These are phyloP conservation scores for Ceratina calcarata DNA, from an alignment of 1,140 invertebrate species.

Conservation along the genomic window DNA sequence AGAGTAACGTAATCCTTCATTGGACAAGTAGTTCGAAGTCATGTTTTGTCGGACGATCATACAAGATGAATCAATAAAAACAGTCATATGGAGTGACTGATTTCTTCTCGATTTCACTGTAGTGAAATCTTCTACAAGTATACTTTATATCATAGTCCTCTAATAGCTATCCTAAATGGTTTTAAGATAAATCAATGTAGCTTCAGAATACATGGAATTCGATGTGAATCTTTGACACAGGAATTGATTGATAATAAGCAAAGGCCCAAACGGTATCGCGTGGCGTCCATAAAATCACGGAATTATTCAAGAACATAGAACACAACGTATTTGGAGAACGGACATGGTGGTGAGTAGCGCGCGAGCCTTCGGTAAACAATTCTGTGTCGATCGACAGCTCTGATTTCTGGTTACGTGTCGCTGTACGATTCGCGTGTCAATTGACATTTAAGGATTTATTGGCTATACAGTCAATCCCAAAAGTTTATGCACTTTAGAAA, in stretches of 20 bases:
- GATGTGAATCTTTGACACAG: conserved; percentile 11
- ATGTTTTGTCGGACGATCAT: background rate
- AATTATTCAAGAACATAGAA: conserved; percentile 24
- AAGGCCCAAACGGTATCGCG: conserved; percentile 31
- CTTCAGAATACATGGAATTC: background rate
- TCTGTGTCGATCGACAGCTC: conserved; percentile 29
- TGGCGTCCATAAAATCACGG: conserved; percentile 18
- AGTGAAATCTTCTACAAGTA: no score
- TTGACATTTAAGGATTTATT: no score
- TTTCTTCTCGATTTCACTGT: no score
- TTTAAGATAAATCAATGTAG: no score
- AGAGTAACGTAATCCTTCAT: background rate
- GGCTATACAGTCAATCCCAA: no score
- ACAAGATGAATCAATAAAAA: no score
- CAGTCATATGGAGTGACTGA: no score
- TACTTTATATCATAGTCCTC: no score
- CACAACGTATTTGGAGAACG: conserved; percentile 49
- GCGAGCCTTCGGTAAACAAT: conserved; percentile 55
- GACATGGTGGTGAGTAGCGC: conserved; percentile 18
- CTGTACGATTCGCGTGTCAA: conserved; percentile 18
- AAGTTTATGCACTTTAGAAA: no score
- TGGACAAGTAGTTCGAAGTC: background rate
- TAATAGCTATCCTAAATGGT: no score
- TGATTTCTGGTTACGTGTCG: conserved; percentile 31
- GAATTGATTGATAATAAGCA: conserved; percentile 47